Base-by-base conservation (phyloP, 2,888 invertebrate species). In the Drosophila putrida region DNA sequence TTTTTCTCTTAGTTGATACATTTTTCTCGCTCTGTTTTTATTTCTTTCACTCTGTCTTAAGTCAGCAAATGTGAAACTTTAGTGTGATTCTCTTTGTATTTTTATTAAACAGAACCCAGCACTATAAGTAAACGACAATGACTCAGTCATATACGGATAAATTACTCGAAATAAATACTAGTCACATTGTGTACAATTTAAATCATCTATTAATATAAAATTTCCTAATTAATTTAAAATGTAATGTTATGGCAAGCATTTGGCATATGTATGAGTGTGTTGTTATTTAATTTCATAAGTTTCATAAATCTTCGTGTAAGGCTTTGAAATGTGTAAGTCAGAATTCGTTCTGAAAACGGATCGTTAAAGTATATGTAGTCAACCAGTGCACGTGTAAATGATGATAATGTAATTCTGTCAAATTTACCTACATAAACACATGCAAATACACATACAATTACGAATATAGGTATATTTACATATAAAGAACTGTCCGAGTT, bases 401-500 rank as follows among this genome's bases (percentile, higher is more conserved):
- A 28, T 27, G 25, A 33, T 43, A 35, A 44, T 44, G 54, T 43
- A 35, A 44, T 13, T 25, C 33, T 55, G 6, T 43, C 25, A 44
- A 55, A 44, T 35, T 55, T 6, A 43, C 35, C 25, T 51, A 38
- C 25, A 20, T 33, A 20, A 20, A 20, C 33, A 2, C n/a, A 36
- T 25, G 4, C 25, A 35, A 33, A 15, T 33, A 47, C 33, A 2
- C n/a, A 36, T 25, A 8, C 25, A 35, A 33, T 11, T 33, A 47
- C 20, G n/a, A 20, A 35, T 49, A 35, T 35, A 49, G 0, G 11
- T n/a, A 5, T 38, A 13, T 33, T 64, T 47, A 60, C 60, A 61
- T 31, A 55, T 61, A 60, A 57, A 65, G 66, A 43, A 47, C 36
- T 44, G 50, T 13, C 49, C 60, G 35, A 61, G 55, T 61, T 60